Conservation (phyloP, 1,140 invertebrate species). For the Rhagoletis pomonella region DNA sequence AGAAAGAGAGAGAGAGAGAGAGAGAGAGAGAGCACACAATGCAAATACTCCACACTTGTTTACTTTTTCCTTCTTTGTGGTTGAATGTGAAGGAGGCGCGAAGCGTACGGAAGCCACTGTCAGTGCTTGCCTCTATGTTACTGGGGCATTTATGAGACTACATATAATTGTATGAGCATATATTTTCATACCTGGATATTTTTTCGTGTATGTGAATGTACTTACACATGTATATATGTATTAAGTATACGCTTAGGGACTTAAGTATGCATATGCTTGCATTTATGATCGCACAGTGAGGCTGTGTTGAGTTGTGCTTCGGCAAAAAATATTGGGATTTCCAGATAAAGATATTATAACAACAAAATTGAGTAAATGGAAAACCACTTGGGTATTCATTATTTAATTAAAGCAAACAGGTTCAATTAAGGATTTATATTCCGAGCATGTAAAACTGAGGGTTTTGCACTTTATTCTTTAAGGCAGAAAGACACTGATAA, state of each 20-base stretch:
- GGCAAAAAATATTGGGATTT: too few species aligned
- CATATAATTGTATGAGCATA: neutral
- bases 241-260: neutral
- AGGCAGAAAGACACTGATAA: too few species aligned
- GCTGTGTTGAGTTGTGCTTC: too few species aligned
- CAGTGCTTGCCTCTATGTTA: constrained; percentile 22
- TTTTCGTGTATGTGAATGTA: neutral
- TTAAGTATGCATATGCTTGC: constrained; percentile 24
- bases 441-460: too few species aligned
- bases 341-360: too few species aligned
- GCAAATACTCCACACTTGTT: neutral
- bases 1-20: too few species aligned
- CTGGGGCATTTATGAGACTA: neutral
- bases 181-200: constrained; percentile 11
- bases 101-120: neutral
- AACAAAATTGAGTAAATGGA: too few species aligned
- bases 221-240: neutral
- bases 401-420: too few species aligned
- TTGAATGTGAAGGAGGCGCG: neutral
- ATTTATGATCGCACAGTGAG: neutral
- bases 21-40: neutral
- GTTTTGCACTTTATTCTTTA: too few species aligned
- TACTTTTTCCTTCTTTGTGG: neutral
- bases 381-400: too few species aligned
- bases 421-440: too few species aligned